Conservation (phyloP, 2,888 invertebrate species). For the Andricus quercusramuli region DNA sequence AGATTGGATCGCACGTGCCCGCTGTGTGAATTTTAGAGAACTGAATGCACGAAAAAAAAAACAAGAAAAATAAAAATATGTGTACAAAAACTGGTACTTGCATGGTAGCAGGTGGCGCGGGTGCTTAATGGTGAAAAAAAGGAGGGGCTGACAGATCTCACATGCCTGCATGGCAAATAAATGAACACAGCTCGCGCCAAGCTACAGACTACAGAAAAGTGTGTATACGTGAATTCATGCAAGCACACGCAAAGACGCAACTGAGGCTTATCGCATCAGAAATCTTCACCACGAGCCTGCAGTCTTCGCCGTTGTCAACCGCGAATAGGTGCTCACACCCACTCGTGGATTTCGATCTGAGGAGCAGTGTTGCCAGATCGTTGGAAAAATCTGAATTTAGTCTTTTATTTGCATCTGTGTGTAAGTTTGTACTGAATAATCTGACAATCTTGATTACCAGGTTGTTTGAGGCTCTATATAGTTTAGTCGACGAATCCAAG, state of each 20-base stretch:
- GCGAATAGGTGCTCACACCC: conserved; percentile 40
- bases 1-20: conserved; percentile 16
- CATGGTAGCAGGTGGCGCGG: conserved; percentile 37
- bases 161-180: conserved; percentile 43
- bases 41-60: conserved; percentile 24
- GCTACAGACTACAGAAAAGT: neutral
- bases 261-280: conserved; percentile 35
- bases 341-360: conserved; percentile 32
- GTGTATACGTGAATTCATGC: conserved; percentile 9
- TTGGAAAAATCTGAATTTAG: conserved; percentile 29
- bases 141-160: conserved; percentile 37
- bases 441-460: neutral
- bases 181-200: conserved; percentile 37
- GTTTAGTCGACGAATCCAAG: neutral
- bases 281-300: conserved; percentile 40
- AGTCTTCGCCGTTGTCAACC: conserved; percentile 38
- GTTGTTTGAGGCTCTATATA: neutral
- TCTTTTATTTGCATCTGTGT: neutral
- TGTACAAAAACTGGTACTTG: conserved; percentile 14
- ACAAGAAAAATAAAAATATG: neutral
- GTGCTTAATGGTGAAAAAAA: conserved; percentile 37
- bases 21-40: conserved; percentile 28
- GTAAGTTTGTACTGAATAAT: neutral
- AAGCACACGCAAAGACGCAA: conserved; percentile 33
- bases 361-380: conserved; percentile 33